Conservation (phyloP, 2,113 vertebrate species). For the Calidris pygmaea region DNA sequence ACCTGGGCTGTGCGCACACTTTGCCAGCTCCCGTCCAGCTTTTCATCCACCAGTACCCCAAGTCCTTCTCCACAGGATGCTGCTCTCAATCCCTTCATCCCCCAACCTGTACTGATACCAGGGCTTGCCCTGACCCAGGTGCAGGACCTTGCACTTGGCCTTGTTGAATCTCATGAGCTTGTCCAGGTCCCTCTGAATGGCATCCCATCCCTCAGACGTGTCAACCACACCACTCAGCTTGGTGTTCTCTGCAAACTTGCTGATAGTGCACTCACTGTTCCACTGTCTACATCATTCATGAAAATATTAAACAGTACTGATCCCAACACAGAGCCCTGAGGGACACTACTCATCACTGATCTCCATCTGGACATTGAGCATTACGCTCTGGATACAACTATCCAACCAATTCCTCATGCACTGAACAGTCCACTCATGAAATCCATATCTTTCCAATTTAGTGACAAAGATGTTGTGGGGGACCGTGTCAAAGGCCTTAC, state of each 20-base stretch:
- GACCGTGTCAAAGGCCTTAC: not conserved
- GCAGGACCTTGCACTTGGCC: not conserved
- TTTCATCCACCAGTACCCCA: not conserved
- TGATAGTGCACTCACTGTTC: not conserved
- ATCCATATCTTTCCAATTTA: rapidly evolving
- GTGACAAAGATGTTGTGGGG: not conserved
- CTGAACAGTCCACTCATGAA: not conserved
- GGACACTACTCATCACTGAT: not conserved
- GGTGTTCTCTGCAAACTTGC: not conserved
- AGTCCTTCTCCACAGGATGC: not conserved
- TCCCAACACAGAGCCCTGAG: not conserved
- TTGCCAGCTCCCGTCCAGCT: not conserved
- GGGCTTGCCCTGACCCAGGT: not conserved
- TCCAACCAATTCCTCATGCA: not conserved
- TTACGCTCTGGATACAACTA: not conserved
- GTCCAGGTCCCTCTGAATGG: not conserved
- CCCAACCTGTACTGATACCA: rapidly evolving
- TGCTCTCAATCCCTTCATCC: not conserved
- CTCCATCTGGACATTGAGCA: too few species aligned
- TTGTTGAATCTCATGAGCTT: not conserved
- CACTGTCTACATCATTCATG: rapidly evolving
- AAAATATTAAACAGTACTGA: not conserved
- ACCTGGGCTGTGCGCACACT: rapidly evolving
- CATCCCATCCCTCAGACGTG: too few species aligned
- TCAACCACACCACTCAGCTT: rapidly evolving